Evolutionary conservation across 2,888 invertebrate species (phyloP), one percentile per base, ranked within the genome.

Genomic region (Minunthozetes semirufus): DNA sequence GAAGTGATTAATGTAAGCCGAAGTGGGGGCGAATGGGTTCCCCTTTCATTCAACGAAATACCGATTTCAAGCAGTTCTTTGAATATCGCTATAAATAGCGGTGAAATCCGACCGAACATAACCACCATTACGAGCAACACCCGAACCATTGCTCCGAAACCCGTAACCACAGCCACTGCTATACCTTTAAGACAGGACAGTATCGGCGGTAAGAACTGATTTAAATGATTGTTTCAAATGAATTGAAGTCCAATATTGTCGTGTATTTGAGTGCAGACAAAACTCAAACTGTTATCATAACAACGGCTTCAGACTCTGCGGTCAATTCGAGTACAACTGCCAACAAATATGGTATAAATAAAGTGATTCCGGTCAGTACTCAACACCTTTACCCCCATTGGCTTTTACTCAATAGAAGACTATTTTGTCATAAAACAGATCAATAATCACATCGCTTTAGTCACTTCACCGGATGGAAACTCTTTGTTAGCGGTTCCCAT

Each of bases 381-480:
- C 29, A 38, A 1, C 11, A 0, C 1, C 17, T 63, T 63, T 46
- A n/a, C n/a, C n/a, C n/a, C 22, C 17, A 59, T 59, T 19, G 2
- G 19, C 5, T 59, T 59, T 38, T 11, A 38, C 2, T 59, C 13
- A 29, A 9, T 61, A 61, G 17, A 6, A 4, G n/a, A 63, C 19
- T 29, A 11, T 22, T 46, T 68, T 2, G 17, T 63, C 6, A 5
- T 5, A 48, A 22, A 15, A 17, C 38, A 70, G 48, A 25, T 70
- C 42, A 70, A 25, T 42, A 48, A 15, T 66, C 74, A 74, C 25
- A 74, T 74, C 13, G 74, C 74, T 9, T 50, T 74, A 33, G 74
- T 74, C 11, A 46, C 74, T n/a, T 53, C 74, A 15, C 48, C 74
- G 1, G 68, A 74, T 29, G 73, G 73, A 17, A 66, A 27, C 9